Evolutionary conservation across 2,113 vertebrate species (phyloP).

Genomic region (Zootoca vivipara): DNA sequence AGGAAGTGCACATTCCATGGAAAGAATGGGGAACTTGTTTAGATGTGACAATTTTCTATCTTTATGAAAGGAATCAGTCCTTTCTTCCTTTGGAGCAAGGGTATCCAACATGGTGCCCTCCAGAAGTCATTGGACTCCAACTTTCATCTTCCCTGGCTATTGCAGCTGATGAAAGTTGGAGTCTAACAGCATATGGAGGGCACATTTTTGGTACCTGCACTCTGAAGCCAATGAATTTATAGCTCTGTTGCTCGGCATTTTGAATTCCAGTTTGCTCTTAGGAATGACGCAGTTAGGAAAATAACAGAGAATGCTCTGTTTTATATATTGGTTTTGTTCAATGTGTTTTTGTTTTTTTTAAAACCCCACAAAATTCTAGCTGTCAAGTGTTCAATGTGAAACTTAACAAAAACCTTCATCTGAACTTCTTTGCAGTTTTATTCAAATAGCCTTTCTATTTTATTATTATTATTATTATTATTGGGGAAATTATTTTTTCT

Average conservation of each 20-base stretch:
- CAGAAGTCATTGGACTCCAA: too few species aligned
- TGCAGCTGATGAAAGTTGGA: too few species aligned
- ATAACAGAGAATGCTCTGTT: not conserved
- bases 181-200: too few species aligned
- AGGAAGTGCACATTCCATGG: not conserved
- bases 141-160: too few species aligned
- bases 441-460: not conserved
- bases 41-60: too few species aligned
- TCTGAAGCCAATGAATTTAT: not conserved
- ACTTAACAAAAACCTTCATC: not conserved
- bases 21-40: not conserved
- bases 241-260: not conserved
- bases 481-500: too few species aligned
- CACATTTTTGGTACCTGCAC: too few species aligned
- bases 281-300: not conserved
- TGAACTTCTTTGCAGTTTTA: not conserved
- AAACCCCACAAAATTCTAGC: not conserved
- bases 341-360: too few species aligned
- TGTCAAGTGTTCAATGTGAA: not conserved
- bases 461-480: too few species aligned
- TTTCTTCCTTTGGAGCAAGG: not conserved
- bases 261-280: not conserved
- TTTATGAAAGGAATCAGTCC: not conserved
- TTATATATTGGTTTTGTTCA: not conserved
- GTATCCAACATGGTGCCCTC: too few species aligned